phyloP scores from a whole-genome alignment of 2,888 invertebrate genomes.

The Aphidius colemani region DNA sequence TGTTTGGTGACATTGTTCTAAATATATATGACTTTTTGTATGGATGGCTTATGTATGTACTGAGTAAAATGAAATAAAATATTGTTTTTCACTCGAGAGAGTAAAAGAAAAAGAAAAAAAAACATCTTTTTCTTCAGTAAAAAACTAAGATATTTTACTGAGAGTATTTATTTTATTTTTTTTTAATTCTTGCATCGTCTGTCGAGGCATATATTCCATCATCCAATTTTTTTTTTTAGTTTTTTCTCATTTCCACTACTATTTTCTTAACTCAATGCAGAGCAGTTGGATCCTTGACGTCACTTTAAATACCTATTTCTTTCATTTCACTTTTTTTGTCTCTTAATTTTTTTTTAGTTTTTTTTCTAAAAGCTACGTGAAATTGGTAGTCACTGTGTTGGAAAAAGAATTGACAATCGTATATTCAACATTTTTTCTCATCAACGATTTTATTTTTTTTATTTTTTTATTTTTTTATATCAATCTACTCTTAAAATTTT shows the following conservation, averaged over 20 bases:
- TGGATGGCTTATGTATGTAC: no score
- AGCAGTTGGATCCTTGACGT: conserved; percentile 44
- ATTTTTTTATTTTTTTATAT: neutral
- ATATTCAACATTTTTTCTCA: conserved; percentile 18
- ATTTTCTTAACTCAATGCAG: conserved; percentile 22
- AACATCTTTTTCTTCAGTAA: no score
- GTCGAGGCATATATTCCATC: conserved; percentile 22
- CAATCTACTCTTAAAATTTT: neutral
- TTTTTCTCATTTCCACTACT: conserved; percentile 24
- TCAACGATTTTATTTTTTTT: conserved; percentile 14
- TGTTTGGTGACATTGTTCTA: no score
- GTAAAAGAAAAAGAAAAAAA: no score
- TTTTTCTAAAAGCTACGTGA: conserved; percentile 11
- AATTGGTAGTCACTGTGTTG: conserved; percentile 43
- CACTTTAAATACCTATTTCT: conserved; percentile 55
- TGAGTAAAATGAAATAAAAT: no score
- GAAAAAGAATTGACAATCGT: conserved; percentile 29
- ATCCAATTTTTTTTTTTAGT: conserved; percentile 20
- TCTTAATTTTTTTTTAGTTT: neutral
- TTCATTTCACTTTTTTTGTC: neutral
- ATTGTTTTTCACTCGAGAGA: no score
- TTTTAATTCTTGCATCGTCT: conserved; percentile 23
- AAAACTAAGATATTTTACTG: no score
- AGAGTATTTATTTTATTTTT: no score
- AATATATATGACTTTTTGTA: no score